Base-by-base conservation (phyloP, 2,797 vertebrate species). In the Oryzias dopingdopingensis region DNA sequence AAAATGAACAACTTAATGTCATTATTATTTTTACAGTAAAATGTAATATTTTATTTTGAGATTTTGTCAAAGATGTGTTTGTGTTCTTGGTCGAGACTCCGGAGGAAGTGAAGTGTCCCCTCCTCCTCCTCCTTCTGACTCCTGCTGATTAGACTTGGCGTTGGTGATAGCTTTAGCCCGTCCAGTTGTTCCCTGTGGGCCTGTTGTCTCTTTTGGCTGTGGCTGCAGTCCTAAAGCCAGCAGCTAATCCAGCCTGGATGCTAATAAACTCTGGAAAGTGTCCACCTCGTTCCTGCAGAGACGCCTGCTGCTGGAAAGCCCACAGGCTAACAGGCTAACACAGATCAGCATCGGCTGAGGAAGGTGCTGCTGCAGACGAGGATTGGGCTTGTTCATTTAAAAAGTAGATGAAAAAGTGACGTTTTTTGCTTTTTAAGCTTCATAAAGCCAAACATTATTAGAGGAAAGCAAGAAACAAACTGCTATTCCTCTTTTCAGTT, bases 161-260 rank as follows among this genome's bases (percentile, higher is more conserved):
- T 75, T 78, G 75, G 61, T 58, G 2, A 71, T 85, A 86, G 80
- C 82, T 58, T 81, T 82, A 86, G 81, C 79, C 56, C 40, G 65
- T 76, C 79, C 74, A 57, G 45, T 58, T 42, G 1, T 49, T 72
- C 82, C 79, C 81, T 59, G 22, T 62, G 76, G 77, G 77, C 72
- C 59, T 74, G 72, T 82, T 77, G 77, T 82, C 75, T 83, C 56
- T 67, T 73, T 81, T 86, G 85, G 85, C 85, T 76, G 59, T 59
- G 0, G 59, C 60, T 37, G 70, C 48, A 49, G 49, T 51, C 54
- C 81, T 87, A 79, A 78, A 45, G 70, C 70, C 75, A 80, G 70
- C 18, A 3, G 77, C 82, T 85, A 85, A 83, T 83, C 74, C 81
- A 82, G 82, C 67, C 77, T 73, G 79, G 82, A 85, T 83, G 82